A percentile compares a stretch with the other conserved stretches of the same genome.
These are phyloP conservation scores for Sialis lutaria DNA, from an alignment of 2,888 invertebrate species.

Conservation along the genomic window DNA sequence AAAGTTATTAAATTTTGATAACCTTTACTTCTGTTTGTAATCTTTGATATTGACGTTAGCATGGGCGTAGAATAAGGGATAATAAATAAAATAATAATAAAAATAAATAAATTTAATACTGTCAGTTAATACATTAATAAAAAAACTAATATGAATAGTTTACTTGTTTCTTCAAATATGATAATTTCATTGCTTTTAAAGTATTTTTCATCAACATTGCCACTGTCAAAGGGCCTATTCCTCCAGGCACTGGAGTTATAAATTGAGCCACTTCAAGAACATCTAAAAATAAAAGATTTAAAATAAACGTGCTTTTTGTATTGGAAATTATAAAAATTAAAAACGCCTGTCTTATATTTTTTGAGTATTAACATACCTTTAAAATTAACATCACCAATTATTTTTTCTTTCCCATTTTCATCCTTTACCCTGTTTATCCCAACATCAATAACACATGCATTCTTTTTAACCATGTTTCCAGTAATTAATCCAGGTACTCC, in stretches of 20 bases:
- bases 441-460: constrained; percentile 77
- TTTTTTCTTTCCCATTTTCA: constrained; percentile 43
- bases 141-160: too few species aligned
- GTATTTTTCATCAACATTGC: constrained; percentile 89
- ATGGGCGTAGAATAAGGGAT: too few species aligned
- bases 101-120: too few species aligned
- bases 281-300: constrained; percentile 26
- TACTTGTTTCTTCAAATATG: too few species aligned
- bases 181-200: constrained; percentile 34
- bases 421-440: constrained; percentile 61
- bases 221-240: constrained; percentile 89
- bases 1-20: too few species aligned
- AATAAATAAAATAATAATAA: too few species aligned
- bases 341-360: not conserved
- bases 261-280: constrained; percentile 66
- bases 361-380: constrained; percentile 35
- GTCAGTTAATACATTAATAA: too few species aligned
- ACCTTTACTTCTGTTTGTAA: too few species aligned
- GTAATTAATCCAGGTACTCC: constrained; percentile 60
- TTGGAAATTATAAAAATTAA: too few species aligned
- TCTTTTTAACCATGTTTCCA: constrained; percentile 75
- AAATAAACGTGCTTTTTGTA: not conserved
- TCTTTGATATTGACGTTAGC: too few species aligned
- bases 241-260: constrained; percentile 82
- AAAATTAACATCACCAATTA: constrained; percentile 83